Base-by-base conservation (phyloP, 2,113 vertebrate species). In the Gila orcuttii region DNA sequence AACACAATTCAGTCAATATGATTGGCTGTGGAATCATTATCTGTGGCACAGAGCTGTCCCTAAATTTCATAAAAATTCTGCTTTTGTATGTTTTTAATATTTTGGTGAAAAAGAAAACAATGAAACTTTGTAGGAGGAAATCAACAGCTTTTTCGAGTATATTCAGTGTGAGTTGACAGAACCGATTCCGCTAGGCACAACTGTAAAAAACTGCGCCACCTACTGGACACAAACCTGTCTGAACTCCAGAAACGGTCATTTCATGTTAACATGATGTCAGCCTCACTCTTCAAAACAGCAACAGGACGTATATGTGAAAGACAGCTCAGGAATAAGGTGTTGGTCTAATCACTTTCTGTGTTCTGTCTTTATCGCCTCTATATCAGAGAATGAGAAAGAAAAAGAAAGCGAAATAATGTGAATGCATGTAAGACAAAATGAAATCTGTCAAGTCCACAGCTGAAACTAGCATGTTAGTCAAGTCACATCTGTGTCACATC, bases 301-400 rank as follows among this genome's bases (percentile, higher is more conserved):
- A 79, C 33, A 60, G 77, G 12, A 60, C 59, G 68, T 21, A 7
- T 17, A 52, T 55, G 17, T 55, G 52, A 19, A 21, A 57, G 19
- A 57, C 55, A 8, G 2, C 55, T 21, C 6, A 21, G 19, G 55
- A 57, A 57, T 21, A 57, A 1, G 19, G 52, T 47, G 11, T 8
- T 25, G 23, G 73, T 45, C 76, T 79, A 62, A 73, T 78, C 64
- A 50, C 33, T 60, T 66, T 76, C 76, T 83, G 87, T 85, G 87
- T 85, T 89, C 84, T 83, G 84, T 81, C 69, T 39, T 90, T 79
- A 92, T 91, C 87, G 86, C 79, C 57, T 87, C 87, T 76, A 82
- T 78, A 10, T 50, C 33, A 88, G 82, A 84, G 50, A 71, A 42
- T 23, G 68, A 71, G 83, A 66, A 87, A 78, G 87, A 62, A 10